Conservation (phyloP, 2,113 vertebrate species). For the Oncorhynchus keta region DNA sequence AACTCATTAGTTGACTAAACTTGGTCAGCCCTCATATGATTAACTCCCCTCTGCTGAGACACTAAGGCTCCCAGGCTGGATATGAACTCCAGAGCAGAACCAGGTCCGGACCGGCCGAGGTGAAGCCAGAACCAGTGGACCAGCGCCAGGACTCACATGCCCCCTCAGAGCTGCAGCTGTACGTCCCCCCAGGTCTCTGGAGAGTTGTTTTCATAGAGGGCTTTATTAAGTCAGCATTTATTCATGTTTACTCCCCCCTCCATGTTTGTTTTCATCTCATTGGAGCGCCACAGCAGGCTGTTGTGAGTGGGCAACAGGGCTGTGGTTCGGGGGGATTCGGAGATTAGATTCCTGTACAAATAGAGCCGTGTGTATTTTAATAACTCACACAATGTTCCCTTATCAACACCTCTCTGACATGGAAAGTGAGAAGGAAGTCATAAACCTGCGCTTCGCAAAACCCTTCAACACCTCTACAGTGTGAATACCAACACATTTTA, state of each 20-base stretch:
- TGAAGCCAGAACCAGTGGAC: conserved; percentile 1
- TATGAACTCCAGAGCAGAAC: conserved; percentile 3
- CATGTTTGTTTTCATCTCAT: conserved; percentile 65
- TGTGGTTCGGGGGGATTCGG: conserved; percentile 14
- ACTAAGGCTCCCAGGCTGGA: conserved; percentile 1
- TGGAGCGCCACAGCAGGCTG: conserved; percentile 38
- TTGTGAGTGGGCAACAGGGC: conserved; percentile 17
- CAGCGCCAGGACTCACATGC: conserved; percentile 35
- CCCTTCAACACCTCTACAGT: background rate
- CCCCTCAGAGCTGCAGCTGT: conserved; percentile 56
- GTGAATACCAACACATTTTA: background rate
- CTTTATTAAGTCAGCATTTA: conserved; percentile 67
- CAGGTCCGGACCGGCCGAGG: background rate
- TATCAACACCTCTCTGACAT: conserved; percentile 10
- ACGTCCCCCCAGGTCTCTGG: conserved; percentile 37
- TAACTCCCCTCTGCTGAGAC: conserved; percentile 29
- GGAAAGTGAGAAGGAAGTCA: background rate
- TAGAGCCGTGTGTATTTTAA: conserved; percentile 27
- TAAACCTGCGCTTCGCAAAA: conserved; percentile 3
- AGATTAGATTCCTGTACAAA: conserved; percentile 51
- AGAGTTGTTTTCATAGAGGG: conserved; percentile 51
- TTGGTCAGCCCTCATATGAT: conserved; percentile 32
- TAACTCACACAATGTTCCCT: conserved; percentile 37
- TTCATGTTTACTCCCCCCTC: conserved; percentile 54
- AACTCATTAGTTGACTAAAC: conserved; percentile 56